Evolutionary conservation across 2,113 vertebrate species (phyloP), one percentile per base, ranked within the genome.

Genomic region (Falco punctatus): DNA sequence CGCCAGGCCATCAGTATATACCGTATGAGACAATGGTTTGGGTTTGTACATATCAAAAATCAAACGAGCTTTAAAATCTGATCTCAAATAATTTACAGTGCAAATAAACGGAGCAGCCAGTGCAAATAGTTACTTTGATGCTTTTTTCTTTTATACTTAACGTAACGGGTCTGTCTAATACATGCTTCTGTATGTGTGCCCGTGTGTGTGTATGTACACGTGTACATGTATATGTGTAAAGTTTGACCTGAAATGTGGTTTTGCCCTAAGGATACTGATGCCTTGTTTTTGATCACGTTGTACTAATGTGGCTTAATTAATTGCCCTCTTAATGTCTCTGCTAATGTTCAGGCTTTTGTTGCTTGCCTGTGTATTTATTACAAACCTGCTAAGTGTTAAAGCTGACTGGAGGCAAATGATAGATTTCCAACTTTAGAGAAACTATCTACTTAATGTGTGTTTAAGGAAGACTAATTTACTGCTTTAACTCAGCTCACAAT

Each of bases 1-100:
- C 97, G 98, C 97, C 97, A 98, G 96, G 88, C 96, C 78, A 98
- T 97, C 98, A 89, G 93, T 66, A 65, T 97, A 97, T 85, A 62
- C 86, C 44, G 22, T 8, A 6, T 1, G 18, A 96, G 83, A 97
- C 90, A 96, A 97, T 82, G 64, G 74, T 86, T 93, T 86, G 96
- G 83, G 90, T 95, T 78, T 69, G 40, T 86, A 51, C n/a, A 8
- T 38, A 24, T 46, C 59, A 83, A 78, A 90, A 92, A 70, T 57
- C 61, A 88, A 95, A 88, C 16, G 15, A 90, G 90, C 44, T 96
- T 90, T 94, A 90, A 96, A 94, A 95, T 88, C 71, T 87, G 67
- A 79, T 88, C 94, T 82, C 66, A 55, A 95, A 97, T 95, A 97
- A 97, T 95, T 96, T 94, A 86, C 73, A 96, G 93, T 66, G 92